Conservation (phyloP, 2,113 vertebrate species). For the Syrrhaptes paradoxus region DNA sequence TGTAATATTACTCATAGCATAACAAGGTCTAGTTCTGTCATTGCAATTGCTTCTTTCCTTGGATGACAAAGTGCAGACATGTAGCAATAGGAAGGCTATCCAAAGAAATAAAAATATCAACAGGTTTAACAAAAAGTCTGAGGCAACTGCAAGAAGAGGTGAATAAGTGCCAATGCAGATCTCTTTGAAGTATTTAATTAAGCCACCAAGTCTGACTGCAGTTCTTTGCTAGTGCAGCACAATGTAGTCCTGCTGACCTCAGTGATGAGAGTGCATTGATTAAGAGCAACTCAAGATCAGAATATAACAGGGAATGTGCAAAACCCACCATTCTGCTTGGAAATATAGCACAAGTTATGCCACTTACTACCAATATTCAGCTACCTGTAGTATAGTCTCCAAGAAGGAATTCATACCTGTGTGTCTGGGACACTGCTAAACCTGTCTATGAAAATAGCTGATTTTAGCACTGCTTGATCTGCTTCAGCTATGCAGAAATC, state of each 20-base stretch:
- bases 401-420: not conserved
- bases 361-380: not conserved
- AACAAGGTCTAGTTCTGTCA: conserved; percentile 70
- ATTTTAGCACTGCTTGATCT: not conserved
- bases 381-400: not conserved
- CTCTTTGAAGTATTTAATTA: not conserved
- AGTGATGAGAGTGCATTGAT: not conserved
- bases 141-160: not conserved
- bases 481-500: not conserved
- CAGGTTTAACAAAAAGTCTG: conserved; percentile 13
- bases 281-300: not conserved
- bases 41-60: conserved; percentile 37
- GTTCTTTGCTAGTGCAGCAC: not conserved
- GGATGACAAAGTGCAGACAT: conserved; percentile 25
- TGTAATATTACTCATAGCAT: conserved; percentile 64
- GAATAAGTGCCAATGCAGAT: not conserved
- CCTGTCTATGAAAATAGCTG: not conserved
- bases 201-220: not conserved
- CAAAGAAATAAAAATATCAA: conserved; percentile 26
- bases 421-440: not conserved
- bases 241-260: not conserved
- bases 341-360: not conserved
- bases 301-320: not conserved
- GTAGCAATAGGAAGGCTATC: not conserved
- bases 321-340: not conserved